Evolutionary conservation across 92 coral and sea anemone species (phyloP).

Genomic region (Paramuricea clavata): DNA sequence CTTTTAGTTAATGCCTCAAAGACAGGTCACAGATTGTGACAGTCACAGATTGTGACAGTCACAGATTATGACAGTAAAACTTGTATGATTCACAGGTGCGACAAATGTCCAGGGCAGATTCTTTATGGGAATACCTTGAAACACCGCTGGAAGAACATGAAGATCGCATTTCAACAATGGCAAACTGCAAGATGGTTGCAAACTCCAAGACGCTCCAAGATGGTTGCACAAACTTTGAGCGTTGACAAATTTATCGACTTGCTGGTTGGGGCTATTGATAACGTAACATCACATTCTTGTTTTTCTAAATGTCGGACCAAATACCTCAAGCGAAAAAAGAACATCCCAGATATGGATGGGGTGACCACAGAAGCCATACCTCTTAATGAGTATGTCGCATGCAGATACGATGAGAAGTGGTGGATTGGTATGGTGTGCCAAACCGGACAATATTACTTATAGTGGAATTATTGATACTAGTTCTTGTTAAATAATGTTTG

Average conservation of each 20-base stretch:
- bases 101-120: constrained; percentile 48
- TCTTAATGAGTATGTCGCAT: not conserved
- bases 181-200: constrained; percentile 44
- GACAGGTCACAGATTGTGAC: constrained; percentile 12
- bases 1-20: too few relatives aligned
- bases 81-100: constrained; percentile 48
- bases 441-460: too few relatives aligned
- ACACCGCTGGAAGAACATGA: constrained; percentile 25
- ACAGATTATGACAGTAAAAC: constrained; percentile 7
- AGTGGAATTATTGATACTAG: too few relatives aligned
- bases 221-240: constrained; percentile 26
- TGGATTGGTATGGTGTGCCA: constrained; percentile 12
- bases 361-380: not conserved
- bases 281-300: constrained; percentile 46
- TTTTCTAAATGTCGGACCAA: constrained; percentile 46
- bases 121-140: constrained; percentile 29
- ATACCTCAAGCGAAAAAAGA: constrained; percentile 31
- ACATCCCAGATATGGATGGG: not conserved
- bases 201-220: too few relatives aligned
- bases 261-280: constrained; percentile 46
- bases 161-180: constrained; percentile 47
- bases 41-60: constrained; percentile 33
- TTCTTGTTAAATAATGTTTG: too few relatives aligned
- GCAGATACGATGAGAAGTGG: constrained; percentile 24
- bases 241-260: constrained; percentile 44